These are phyloP conservation scores for Muscicapa comitata DNA, from an alignment of 2,797 vertebrate genomes.

Conservation along the genomic window DNA sequence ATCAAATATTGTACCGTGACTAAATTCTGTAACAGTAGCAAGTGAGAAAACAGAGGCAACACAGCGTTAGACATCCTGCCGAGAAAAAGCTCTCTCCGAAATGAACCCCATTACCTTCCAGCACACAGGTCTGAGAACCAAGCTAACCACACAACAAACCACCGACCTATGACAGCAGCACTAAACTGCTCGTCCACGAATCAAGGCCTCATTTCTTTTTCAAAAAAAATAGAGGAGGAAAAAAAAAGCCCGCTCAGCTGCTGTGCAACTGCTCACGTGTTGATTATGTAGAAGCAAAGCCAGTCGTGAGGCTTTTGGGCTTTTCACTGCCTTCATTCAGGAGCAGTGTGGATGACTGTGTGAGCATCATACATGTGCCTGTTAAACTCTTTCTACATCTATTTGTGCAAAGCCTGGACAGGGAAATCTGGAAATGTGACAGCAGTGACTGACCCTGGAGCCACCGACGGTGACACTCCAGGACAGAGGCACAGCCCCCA, in stretches of 20 bases:
- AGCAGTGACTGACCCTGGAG: rapidly evolving
- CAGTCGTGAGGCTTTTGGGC: not conserved
- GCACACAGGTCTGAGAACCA: slow-evolving; percentile 43
- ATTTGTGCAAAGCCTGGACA: not conserved
- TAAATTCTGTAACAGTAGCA: slow-evolving; percentile 34
- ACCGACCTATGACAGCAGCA: not conserved
- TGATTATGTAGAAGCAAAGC: not conserved
- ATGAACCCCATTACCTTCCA: slow-evolving; percentile 61
- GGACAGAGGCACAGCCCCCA: not conserved
- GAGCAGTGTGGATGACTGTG: rapidly evolving
- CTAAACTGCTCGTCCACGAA: not conserved
- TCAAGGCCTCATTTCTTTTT: not conserved
- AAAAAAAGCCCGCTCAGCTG: not conserved
- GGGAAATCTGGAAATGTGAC: not conserved
- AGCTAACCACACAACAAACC: slow-evolving; percentile 65
- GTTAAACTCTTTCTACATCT: not conserved
- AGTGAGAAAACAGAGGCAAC: slow-evolving; percentile 41
- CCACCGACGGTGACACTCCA: rapidly evolving
- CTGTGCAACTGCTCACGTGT: not conserved
- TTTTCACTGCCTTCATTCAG: not conserved
- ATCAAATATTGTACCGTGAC: slow-evolving; percentile 21
- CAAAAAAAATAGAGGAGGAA: not conserved
- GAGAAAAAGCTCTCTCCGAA: slow-evolving; percentile 33
- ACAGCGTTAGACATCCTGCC: slow-evolving; percentile 16
- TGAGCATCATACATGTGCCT: rapidly evolving